Evolutionary conservation across 2,113 vertebrate species (phyloP).

Genomic region (Vulpes ferrilata): DNA sequence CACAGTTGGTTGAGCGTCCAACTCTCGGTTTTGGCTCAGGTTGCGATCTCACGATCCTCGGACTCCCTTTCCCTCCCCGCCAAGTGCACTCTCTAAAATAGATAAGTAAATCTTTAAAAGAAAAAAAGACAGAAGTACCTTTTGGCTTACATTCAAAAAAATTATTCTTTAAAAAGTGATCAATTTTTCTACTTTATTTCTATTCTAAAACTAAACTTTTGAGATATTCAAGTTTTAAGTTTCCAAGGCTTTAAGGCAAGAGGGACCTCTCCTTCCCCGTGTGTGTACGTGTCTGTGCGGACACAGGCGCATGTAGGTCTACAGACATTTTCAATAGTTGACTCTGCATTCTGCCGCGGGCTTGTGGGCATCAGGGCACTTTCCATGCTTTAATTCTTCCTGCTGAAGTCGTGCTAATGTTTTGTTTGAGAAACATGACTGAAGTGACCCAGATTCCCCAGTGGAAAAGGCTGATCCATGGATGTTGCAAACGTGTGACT

Average conservation of each 20-base stretch:
- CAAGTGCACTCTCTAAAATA: not conserved
- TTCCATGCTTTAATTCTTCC: slow-evolving; percentile 42
- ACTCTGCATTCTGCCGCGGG: not conserved
- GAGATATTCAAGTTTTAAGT: slow-evolving; percentile 9
- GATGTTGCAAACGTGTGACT: not conserved
- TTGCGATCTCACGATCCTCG: not conserved
- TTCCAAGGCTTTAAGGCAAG: not conserved
- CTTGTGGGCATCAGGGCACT: not conserved
- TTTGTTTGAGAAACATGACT: slow-evolving; percentile 37
- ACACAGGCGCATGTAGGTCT: not conserved
- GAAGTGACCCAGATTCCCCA: slow-evolving; percentile 15
- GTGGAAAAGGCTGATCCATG: slow-evolving; percentile 33
- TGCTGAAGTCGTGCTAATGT: slow-evolving; percentile 25
- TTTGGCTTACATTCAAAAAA: not conserved
- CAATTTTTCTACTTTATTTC: not conserved
- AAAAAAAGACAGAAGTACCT: not conserved
- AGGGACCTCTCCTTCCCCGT: not conserved
- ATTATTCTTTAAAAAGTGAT: not conserved
- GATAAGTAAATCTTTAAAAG: not conserved
- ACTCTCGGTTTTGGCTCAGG: not conserved
- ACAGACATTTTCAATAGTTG: not conserved
- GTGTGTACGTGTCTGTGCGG: not conserved
- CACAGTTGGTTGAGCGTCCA: not conserved
- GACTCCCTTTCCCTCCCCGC: not conserved
- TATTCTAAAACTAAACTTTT: slow-evolving; percentile 1